These are phyloP conservation scores for Holothuria scabra DNA, from an alignment of 53 echinoderm and acorn worm genomes.

Conservation along the genomic window DNA sequence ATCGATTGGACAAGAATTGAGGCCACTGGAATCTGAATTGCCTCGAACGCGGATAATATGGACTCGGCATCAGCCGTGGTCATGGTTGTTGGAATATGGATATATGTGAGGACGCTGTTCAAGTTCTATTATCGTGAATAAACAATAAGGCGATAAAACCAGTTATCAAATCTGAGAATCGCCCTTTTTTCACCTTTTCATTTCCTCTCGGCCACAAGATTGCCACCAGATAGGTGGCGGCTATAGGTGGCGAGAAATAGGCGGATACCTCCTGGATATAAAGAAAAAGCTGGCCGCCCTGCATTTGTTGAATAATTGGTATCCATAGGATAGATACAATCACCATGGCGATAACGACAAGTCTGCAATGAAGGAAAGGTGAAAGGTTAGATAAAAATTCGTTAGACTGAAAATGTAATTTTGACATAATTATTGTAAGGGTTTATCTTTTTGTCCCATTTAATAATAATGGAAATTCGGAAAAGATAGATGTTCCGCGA, in stretches of 20 bases:
- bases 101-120: no score
- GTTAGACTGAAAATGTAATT: no score
- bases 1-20: no score
- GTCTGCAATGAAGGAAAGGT: conserved; percentile 36
- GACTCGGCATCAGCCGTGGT: no score
- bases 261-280: conserved; percentile 93
- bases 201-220: conserved; percentile 86
- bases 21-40: no score
- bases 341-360: conserved; percentile 80
- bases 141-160: neutral
- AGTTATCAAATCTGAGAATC: neutral
- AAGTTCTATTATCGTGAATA: neutral
- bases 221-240: conserved; percentile 81
- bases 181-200: conserved; percentile 68
- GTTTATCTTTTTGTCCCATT: no score
- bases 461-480: no score
- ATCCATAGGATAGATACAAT: conserved; percentile 76
- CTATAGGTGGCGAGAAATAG: conserved; percentile 88
- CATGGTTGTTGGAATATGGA: no score
- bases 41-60: no score
- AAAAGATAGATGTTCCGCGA: no score
- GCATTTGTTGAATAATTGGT: conserved; percentile 77
- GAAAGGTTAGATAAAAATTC: no score
- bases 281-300: conserved; percentile 87
- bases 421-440: no score